Evolutionary conservation across 2,888 invertebrate species (phyloP), one percentile per base, ranked within the genome.

Genomic region (Leucophenga montana): DNA sequence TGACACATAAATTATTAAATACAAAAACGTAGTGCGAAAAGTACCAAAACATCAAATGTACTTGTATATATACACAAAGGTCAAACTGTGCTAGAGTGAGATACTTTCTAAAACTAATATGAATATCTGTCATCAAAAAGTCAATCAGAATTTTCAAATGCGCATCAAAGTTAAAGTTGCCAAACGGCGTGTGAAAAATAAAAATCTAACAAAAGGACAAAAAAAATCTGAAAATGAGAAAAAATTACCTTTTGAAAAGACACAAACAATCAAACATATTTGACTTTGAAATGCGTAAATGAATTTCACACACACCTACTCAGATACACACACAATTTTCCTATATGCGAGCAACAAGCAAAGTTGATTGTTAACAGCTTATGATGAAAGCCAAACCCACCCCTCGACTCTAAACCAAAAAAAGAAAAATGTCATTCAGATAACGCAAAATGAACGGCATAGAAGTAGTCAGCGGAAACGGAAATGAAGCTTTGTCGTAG

Each of bases 281-380:
- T 22, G 70, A 70, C 61, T 61, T 66, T 70, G 66, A 62, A 54
- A 70, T 66, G 18, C 64, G 53, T 20, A 64, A 68, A 68, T 61
- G 68, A 54, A 66, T 56, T 69, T 69, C 46, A 50, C 57, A 59
- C 16, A 56, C 57, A 54, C 54, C 50, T 46, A 39, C 27, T 27
- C 0, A 67, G 8, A 16, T 57, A 31, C 50, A 16, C 31, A 67
- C 67, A 31, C 48, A 14, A 2, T 8, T 16, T n/a, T 39, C 4
- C 61, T 48, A 22, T 39, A 27, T 44, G 14, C 50, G 18, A 18
- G 13, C 50, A 50, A 16, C n/a, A 50, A 31, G 11, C 54, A 54
- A 13, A 54, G 39, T 39, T 53, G 50, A 59, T 68, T 68, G 68
- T 54, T 62, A 68, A 62, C 62, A 68, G 68, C 68, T 68, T 68